phyloP scores from a whole-genome alignment of 2,797 vertebrate genomes.

The Myiotriccus ornatus region DNA sequence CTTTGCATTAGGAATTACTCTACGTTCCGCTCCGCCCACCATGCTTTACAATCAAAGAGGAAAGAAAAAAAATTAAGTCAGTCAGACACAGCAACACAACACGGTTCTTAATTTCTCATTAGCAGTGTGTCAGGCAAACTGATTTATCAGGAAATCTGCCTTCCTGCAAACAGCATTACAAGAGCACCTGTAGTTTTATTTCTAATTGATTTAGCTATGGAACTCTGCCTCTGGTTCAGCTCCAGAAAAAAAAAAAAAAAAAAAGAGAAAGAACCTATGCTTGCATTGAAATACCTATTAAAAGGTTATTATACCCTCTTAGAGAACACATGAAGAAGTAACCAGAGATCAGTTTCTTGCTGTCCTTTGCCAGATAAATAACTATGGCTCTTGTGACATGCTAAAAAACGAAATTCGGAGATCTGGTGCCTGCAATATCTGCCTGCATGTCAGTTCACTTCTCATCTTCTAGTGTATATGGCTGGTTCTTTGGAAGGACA shows the following conservation, averaged over 20 bases:
- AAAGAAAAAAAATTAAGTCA: slow-evolving; percentile 30
- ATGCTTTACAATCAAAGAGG: not conserved
- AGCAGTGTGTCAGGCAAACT: slow-evolving; percentile 32
- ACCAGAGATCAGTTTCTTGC: not conserved
- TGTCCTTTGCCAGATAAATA: not conserved
- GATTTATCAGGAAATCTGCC: slow-evolving; percentile 60
- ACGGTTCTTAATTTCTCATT: slow-evolving; percentile 37
- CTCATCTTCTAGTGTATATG: not conserved
- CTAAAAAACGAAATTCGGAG: not conserved
- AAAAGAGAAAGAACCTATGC: not conserved
- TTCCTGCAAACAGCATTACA: slow-evolving; percentile 16
- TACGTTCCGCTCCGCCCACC: no score
- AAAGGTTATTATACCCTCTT: not conserved
- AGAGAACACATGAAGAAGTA: not conserved
- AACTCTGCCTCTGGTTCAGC: slow-evolving; percentile 6
- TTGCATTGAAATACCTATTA: not conserved
- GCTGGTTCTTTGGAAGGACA: not conserved
- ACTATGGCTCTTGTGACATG: not conserved
- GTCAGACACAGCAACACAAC: not conserved
- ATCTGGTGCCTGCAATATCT: not conserved
- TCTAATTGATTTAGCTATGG: slow-evolving; percentile 39
- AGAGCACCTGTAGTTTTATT: slow-evolving; percentile 29
- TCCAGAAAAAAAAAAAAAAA: not conserved
- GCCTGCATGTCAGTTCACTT: not conserved
- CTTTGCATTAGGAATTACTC: not conserved